Base-by-base conservation (phyloP, 2,888 invertebrate species). In the Subacronicta megacephala region DNA sequence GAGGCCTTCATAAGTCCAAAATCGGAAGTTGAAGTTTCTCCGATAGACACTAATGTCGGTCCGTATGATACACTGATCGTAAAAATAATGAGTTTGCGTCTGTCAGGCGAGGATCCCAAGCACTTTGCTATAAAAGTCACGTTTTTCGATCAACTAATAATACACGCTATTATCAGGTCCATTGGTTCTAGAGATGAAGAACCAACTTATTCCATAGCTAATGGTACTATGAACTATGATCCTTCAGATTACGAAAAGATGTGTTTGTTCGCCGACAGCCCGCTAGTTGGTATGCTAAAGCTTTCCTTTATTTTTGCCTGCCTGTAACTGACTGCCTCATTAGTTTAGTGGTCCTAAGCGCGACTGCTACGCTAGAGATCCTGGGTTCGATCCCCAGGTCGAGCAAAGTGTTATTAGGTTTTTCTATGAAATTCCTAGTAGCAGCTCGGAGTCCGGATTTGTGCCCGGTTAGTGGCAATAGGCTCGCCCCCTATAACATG, bases 201-300 rank as follows among this genome's bases (percentile, higher is more conserved):
- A 0, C 70, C 56, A n/a, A 60, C 73, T 1, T 68, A 43, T 12
- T 56, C 68, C 0, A 42, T 85, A 17, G 82, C 82, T 1, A 54
- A 36, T 12, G 93, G 93, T 5, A 58, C 58, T 0, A 84, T 93
- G 84, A 64, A 56, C 15, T 93, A 87, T 52, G 90, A 92, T 62
- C 92, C 93, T 0, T 88, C 91, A 0, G 88, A 93, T 77, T 91
- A 92, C 58, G 88, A 89, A 50, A 90, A 86, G 80, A 92, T 93
- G 90, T 84, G 87, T 62, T 52, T 81, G 0, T 89, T 89, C 61
- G 90, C 90, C 16, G 85, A 93, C 67, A 68, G 55, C 50, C 93
- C 93, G n/a, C 71, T 94, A n/a, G 77, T 80, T 46, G 89, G 93
- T 93, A 73, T n/a, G 65, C 15, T 16, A 36, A 5, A 10, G 6